A percentile compares a stretch with the other conserved stretches of the same genome.
Conservation (phyloP, 2,113 vertebrate species). For the Strix uralensis region DNA sequence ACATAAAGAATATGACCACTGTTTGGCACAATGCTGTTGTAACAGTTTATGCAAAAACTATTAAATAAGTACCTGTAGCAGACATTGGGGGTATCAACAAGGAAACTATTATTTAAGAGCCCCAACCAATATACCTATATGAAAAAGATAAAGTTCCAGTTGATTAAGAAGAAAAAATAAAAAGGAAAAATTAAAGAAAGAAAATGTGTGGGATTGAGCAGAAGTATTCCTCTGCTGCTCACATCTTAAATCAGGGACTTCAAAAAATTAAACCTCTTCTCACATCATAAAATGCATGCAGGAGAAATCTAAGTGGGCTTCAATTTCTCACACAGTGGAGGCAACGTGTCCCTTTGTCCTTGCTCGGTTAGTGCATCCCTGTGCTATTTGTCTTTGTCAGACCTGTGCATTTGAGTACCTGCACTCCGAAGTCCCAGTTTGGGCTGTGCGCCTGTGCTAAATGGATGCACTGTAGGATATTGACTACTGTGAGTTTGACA, state of each 20-base stretch:
- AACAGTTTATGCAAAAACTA: constrained; percentile 11
- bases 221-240: constrained; percentile 53
- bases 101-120: constrained; percentile 5
- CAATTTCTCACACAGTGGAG: constrained; percentile 60
- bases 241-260: constrained; percentile 55
- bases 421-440: constrained; percentile 71
- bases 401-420: constrained; percentile 70
- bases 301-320: constrained; percentile 65
- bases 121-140: not conserved
- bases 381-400: constrained; percentile 91
- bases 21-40: not conserved
- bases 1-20: not conserved
- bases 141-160: constrained; percentile 2
- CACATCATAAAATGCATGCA: constrained; percentile 59
- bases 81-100: not conserved
- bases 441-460: constrained; percentile 73
- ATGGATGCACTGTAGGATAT: constrained; percentile 75
- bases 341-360: constrained; percentile 86
- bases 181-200: not conserved
- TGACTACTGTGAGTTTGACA: constrained; percentile 70
- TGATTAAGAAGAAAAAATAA: not conserved
- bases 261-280: constrained; percentile 69
- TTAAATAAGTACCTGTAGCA: constrained; percentile 2
- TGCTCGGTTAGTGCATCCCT: constrained; percentile 74
- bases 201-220: constrained; percentile 12